Percentiles rank a stretch among this genome's conserved stretches.
Evolutionary conservation across 2,888 invertebrate species (phyloP).

Genomic region (Chesias legatella): DNA sequence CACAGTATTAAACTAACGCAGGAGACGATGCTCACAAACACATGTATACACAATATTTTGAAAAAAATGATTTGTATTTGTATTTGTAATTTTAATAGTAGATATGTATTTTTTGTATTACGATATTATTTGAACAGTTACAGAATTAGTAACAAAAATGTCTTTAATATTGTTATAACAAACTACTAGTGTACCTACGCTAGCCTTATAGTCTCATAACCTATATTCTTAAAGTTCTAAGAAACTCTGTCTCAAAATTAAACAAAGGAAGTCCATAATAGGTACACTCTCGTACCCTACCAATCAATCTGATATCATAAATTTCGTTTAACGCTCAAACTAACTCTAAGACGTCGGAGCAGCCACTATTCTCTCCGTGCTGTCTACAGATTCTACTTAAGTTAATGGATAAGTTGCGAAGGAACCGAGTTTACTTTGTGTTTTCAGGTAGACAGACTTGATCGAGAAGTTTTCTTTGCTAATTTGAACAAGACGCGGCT

Average conservation of each 20-base stretch:
- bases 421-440: slow-evolving; percentile 78
- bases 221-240: too few relatives aligned
- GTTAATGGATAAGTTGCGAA: slow-evolving; percentile 79
- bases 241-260: slow-evolving; percentile 5
- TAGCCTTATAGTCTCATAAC: too few relatives aligned
- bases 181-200: too few relatives aligned
- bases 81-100: too few relatives aligned
- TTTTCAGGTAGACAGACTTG: slow-evolving; percentile 78
- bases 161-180: too few relatives aligned
- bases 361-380: slow-evolving; percentile 65
- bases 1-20: too few relatives aligned
- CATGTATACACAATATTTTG: too few relatives aligned
- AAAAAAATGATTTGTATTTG: too few relatives aligned
- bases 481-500: slow-evolving; percentile 76
- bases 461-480: slow-evolving; percentile 77
- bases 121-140: too few relatives aligned
- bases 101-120: too few relatives aligned
- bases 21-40: too few relatives aligned
- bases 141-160: too few relatives aligned
- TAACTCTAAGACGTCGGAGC: slow-evolving; percentile 48
- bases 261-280: slow-evolving; percentile 22
- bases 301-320: slow-evolving; percentile 65
- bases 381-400: slow-evolving; percentile 80
- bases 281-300: slow-evolving; percentile 27
- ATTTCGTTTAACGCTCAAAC: slow-evolving; percentile 65